A percentile compares a stretch with the other conserved stretches of the same genome.
phyloP scores from a whole-genome alignment of 2,113 vertebrate species.

The Myrmophylax atrothorax region DNA sequence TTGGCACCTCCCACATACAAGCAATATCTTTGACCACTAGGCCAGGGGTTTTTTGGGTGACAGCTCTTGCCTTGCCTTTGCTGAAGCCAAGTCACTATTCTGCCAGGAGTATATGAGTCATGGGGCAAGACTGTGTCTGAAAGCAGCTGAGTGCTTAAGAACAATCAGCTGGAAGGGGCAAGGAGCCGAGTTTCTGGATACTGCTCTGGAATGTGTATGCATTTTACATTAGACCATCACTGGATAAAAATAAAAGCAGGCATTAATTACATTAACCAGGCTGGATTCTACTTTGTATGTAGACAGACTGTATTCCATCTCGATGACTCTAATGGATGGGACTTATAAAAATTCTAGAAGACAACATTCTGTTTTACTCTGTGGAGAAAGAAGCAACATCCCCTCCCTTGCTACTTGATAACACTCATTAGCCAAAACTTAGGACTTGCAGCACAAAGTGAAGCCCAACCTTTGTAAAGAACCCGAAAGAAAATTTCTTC shows the following conservation, averaged over 20 bases:
- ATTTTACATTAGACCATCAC: constrained; percentile 57
- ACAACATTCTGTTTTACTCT: background rate
- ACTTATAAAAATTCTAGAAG: background rate
- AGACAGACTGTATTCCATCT: background rate
- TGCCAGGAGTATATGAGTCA: constrained; percentile 65
- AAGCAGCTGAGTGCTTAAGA: constrained; percentile 43
- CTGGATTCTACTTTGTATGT: background rate
- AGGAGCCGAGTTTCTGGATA: constrained; percentile 30
- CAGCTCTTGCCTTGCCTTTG: constrained; percentile 23
- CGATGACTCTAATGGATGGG: background rate
- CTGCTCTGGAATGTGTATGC: constrained; percentile 49
- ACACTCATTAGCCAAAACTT: background rate
- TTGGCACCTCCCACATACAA: background rate
- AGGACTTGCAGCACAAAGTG: background rate
- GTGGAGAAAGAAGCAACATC: background rate
- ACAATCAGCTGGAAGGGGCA: constrained; percentile 52
- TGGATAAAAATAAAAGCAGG: constrained; percentile 58
- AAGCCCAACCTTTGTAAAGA: background rate
- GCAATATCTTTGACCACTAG: background rate
- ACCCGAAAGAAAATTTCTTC: background rate
- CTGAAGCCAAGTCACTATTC: constrained; percentile 16
- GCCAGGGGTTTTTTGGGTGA: constrained; percentile 9
- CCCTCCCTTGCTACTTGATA: background rate
- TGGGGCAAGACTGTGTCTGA: constrained; percentile 36
- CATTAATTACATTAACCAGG: constrained; percentile 44